Conservation (phyloP, 2,797 vertebrate species). For the Astyanax mexicanus region DNA sequence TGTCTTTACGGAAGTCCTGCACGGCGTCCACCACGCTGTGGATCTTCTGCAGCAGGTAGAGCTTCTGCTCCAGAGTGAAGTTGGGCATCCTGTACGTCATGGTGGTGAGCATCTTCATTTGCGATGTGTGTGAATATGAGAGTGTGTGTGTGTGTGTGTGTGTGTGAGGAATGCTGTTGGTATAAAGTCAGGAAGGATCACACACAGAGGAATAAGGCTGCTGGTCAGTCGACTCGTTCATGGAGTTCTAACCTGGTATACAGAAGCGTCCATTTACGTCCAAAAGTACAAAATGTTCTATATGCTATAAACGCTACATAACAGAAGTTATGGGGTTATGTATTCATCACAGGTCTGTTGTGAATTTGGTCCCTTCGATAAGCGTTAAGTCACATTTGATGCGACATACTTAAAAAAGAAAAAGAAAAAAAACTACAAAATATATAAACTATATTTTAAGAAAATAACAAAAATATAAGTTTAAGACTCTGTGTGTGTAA, state of each 20-base stretch:
- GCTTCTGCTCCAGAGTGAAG: slow-evolving; percentile 66
- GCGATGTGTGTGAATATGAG: background rate
- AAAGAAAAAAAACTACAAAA: background rate
- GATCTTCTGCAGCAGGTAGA: slow-evolving; percentile 64
- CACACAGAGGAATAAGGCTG: background rate
- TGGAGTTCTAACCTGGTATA: background rate
- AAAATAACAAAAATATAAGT: background rate
- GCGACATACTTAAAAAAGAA: no score
- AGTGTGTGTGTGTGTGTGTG: background rate
- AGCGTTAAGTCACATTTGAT: no score
- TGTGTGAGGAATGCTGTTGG: background rate
- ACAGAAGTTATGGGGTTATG: slow-evolving; percentile 16
- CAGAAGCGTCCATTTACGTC: background rate
- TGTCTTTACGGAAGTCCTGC: slow-evolving; percentile 68
- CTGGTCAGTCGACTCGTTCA: slow-evolving; percentile 14
- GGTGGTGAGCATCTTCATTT: slow-evolving; percentile 54
- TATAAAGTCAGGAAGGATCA: slow-evolving; percentile 17
- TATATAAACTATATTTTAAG: background rate
- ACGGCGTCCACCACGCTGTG: slow-evolving; percentile 65
- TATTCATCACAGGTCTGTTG: slow-evolving; percentile 27
- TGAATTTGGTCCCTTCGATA: slow-evolving; percentile 1
- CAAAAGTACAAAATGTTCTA: background rate
- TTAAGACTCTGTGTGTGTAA: background rate
- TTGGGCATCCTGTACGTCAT: slow-evolving; percentile 66
- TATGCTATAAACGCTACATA: slow-evolving; percentile 27